Evolutionary conservation across 2,888 invertebrate genomes (phyloP).

Genomic region (Hirtodrosophila confusa): DNA sequence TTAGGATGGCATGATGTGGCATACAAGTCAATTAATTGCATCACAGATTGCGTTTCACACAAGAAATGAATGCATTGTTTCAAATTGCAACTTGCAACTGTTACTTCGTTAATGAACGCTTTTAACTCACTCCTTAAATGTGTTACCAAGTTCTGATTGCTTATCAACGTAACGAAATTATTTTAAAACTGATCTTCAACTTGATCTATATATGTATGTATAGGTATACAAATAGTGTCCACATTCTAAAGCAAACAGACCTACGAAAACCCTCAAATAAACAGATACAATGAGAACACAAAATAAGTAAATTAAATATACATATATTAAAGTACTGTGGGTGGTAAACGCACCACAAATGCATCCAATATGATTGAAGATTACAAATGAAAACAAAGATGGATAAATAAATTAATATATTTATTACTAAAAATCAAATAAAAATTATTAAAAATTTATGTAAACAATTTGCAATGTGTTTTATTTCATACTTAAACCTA

Average conservation of each 20-base stretch:
- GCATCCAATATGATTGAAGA: slow-evolving; percentile 35
- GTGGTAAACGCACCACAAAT: slow-evolving; percentile 17
- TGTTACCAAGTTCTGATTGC: slow-evolving; percentile 20
- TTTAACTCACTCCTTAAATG: slow-evolving; percentile 29
- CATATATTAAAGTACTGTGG: slow-evolving; percentile 22
- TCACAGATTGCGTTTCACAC: slow-evolving; percentile 31
- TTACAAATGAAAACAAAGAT: slow-evolving; percentile 31
- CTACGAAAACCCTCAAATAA: background rate
- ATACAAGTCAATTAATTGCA: slow-evolving; percentile 69
- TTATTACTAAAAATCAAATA: slow-evolving; percentile 76
- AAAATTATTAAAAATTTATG: slow-evolving; percentile 73
- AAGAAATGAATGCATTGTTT: slow-evolving; percentile 1
- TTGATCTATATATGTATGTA: slow-evolving; percentile 10
- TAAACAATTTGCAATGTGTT: slow-evolving; percentile 42
- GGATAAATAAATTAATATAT: slow-evolving; percentile 70
- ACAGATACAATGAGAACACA: slow-evolving; percentile 27
- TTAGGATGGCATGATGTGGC: slow-evolving; percentile 29
- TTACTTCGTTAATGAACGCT: slow-evolving; percentile 13
- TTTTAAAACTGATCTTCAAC: slow-evolving; percentile 33
- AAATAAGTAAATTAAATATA: slow-evolving; percentile 9
- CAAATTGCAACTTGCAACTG: slow-evolving; percentile 20
- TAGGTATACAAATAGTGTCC: slow-evolving; percentile 3
- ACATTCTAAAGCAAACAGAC: slow-evolving; percentile 7
- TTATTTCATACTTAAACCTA: background rate
- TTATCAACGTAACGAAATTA: slow-evolving; percentile 29